A percentile compares a stretch with the other conserved stretches of the same genome.
Evolutionary conservation across 2,113 vertebrate species (phyloP).

Genomic region (Aptenodytes patagonicus): DNA sequence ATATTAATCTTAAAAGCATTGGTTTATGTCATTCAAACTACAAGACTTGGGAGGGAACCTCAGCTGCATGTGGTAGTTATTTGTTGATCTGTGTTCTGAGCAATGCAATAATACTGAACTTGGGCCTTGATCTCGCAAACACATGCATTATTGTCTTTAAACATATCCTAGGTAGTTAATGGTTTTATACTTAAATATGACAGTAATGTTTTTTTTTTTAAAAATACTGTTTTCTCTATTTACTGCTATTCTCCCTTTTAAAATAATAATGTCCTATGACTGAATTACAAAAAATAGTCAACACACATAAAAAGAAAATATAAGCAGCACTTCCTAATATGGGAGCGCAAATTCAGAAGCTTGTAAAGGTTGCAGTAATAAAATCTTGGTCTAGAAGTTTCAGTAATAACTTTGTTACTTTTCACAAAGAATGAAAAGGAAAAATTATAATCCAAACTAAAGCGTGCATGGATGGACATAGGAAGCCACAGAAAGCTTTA

Average conservation of each 20-base stretch:
- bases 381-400: not conserved
- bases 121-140: not conserved
- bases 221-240: not conserved
- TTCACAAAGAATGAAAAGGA: not conserved
- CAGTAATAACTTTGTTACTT: not conserved
- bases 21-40: not conserved
- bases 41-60: not conserved
- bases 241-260: not conserved
- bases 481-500: not conserved
- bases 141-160: not conserved
- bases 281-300: not conserved
- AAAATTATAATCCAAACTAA: not conserved
- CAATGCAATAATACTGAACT: not conserved
- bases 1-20: not conserved
- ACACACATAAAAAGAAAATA: not conserved
- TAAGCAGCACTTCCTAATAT: not conserved
- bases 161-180: not conserved
- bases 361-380: not conserved
- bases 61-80: not conserved
- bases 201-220: not conserved
- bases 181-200: not conserved
- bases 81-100: not conserved
- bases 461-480: not conserved
- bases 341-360: not conserved
- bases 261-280: not conserved